These are phyloP conservation scores for Halictus quadricinctus DNA, from an alignment of 2,888 invertebrate species.

Conservation along the genomic window DNA sequence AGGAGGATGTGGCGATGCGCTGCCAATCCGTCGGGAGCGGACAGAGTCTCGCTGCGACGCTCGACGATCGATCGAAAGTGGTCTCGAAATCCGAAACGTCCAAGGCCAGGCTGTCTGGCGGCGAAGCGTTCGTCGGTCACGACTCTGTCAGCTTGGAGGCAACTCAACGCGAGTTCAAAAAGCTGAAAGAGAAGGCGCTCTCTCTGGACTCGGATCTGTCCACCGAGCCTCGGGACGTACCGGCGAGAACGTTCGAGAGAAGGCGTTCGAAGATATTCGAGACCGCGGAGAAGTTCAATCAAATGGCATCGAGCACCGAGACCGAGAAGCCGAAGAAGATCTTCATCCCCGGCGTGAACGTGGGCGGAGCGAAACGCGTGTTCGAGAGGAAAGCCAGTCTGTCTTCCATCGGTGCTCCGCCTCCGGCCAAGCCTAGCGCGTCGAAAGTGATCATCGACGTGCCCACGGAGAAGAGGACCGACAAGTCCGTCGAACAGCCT, in stretches of 20 bases:
- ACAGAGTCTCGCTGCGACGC: not conserved
- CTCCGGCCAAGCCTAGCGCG: slow-evolving; percentile 76
- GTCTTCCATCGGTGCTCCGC: slow-evolving; percentile 79
- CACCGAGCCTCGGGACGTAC: slow-evolving; percentile 71
- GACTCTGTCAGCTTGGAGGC: slow-evolving; percentile 57
- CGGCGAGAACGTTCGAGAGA: slow-evolving; percentile 84
- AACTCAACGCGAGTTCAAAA: slow-evolving; percentile 63
- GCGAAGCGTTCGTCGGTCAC: slow-evolving; percentile 17
- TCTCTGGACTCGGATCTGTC: slow-evolving; percentile 74
- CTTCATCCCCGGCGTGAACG: slow-evolving; percentile 91
- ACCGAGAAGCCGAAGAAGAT: slow-evolving; percentile 90
- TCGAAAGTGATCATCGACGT: slow-evolving; percentile 79
- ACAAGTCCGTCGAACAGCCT: slow-evolving; percentile 54
- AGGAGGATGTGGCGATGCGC: not conserved
- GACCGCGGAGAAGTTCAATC: slow-evolving; percentile 88
- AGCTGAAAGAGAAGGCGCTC: slow-evolving; percentile 71
- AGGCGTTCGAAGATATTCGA: slow-evolving; percentile 88
- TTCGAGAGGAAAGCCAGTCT: slow-evolving; percentile 92
- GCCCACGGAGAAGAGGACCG: slow-evolving; percentile 75
- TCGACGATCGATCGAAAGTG: slow-evolving; percentile 2
- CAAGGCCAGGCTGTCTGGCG: slow-evolving; percentile 20
- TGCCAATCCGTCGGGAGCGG: not conserved
- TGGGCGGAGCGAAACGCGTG: slow-evolving; percentile 93
- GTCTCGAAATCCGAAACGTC: slow-evolving; percentile 21
- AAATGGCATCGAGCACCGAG: slow-evolving; percentile 75